Base-by-base conservation (phyloP, 2,888 invertebrate genomes). In the Ethmia dodecea region DNA sequence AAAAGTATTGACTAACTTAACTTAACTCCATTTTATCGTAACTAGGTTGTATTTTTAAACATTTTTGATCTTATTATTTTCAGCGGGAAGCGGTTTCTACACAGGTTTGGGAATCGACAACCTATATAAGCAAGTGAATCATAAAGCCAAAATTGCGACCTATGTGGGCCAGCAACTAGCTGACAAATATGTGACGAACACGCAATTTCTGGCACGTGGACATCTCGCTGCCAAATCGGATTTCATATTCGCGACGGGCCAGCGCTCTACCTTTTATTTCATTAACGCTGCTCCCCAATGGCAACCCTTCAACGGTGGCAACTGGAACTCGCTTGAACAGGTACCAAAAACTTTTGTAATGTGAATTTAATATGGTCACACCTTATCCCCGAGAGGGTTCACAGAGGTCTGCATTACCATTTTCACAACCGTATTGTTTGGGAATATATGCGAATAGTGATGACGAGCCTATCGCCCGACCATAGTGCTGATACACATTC, bases 241-340 rank as follows among this genome's bases (percentile, higher is more conserved):
- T 60, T 90, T 86, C 47, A 71, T 90, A n/a, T 90, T 84, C 47
- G 89, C 88, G 0, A 67, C 86, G 5, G 88, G 88, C 25, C 90
- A 91, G 49, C 69, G 80, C 0, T 63, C 89, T 1, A 88, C 89
- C 0, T 91, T 91, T 64, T 89, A 89, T 61, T 91, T 89, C 52
- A 70, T 91, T 31, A 92, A 92, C 53, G 86, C 86, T 1, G 89
- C 89, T 1, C 91, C 92, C 1, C 92, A 92, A 46, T 92, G 91
- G 91, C 89, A 90, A 37, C 77, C 77, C 0, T 88, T 90, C 52
- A 90, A 90, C 45, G 86, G 68, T 37, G 88, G 88, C n/a, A 89
- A 89, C 59, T 90, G 89, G 89, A 80, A 84, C 60, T 64, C 52
- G 36, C 59, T 89, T n/a, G 89, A 89, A 52, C 70, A 64, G 47